Percentiles rank a stretch among this genome's conserved stretches.
Evolutionary conservation across 2,113 vertebrate species (phyloP).

Genomic region (Cnemophilus loriae): DNA sequence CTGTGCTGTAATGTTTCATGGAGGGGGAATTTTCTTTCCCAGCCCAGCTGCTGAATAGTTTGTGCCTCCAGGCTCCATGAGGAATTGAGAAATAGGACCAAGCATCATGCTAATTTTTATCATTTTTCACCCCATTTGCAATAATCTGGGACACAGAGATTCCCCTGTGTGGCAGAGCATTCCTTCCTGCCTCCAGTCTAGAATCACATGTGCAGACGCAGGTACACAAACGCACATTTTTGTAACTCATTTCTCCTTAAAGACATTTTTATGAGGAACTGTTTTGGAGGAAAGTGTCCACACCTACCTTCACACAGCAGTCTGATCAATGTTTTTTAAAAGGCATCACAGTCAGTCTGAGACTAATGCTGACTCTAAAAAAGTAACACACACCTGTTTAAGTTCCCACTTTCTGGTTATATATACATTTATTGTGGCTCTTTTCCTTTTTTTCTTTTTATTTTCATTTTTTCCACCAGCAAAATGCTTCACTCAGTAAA

Average conservation of each 20-base stretch:
- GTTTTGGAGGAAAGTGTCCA: background rate
- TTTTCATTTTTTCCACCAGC: background rate
- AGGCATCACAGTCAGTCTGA: background rate
- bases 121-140: background rate
- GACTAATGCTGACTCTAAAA: background rate
- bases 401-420: background rate
- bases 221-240: background rate
- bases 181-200: background rate
- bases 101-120: conserved; percentile 34
- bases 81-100: conserved; percentile 32
- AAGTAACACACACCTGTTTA: background rate
- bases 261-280: background rate
- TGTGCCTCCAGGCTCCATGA: conserved; percentile 30
- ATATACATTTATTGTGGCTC: background rate
- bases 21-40: conserved; percentile 45
- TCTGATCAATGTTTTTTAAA: background rate
- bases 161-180: background rate
- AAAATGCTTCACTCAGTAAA: background rate
- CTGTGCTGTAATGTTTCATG: conserved; percentile 31
- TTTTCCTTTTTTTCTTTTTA: background rate
- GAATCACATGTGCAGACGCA: background rate
- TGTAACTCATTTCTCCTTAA: background rate
- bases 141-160: background rate
- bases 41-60: conserved; percentile 38
- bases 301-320: background rate